These are phyloP conservation scores for Trichonephila clavipes DNA, from an alignment of 1,140 invertebrate genomes.

Conservation along the genomic window DNA sequence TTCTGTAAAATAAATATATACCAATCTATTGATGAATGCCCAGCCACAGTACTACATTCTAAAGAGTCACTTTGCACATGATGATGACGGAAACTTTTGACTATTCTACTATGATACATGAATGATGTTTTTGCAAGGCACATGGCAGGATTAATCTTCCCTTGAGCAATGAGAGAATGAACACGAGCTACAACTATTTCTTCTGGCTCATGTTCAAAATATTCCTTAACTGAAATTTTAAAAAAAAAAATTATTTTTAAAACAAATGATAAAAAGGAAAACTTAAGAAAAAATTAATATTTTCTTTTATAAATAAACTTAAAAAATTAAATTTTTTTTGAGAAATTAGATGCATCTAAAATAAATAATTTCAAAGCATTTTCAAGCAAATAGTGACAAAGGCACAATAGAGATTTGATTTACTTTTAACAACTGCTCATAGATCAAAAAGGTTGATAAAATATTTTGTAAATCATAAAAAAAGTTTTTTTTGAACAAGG, in stretches of 20 bases:
- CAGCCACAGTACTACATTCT: not conserved
- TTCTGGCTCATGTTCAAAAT: conserved; percentile 58
- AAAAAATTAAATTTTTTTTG: too few species aligned
- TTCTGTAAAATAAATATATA: conserved; percentile 13
- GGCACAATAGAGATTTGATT: too few species aligned
- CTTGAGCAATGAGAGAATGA: conserved; percentile 15
- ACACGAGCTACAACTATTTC: conserved; percentile 67
- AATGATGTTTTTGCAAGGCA: conserved; percentile 49
- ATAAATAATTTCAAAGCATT: too few species aligned
- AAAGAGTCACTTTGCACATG: not conserved
- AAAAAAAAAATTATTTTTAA: not conserved
- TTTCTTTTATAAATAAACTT: too few species aligned
- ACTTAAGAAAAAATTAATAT: too few species aligned
- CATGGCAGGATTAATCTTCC: not conserved
- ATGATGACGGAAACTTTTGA: not conserved
- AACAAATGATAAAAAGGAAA: not conserved
- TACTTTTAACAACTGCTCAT: too few species aligned
- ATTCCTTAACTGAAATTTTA: conserved; percentile 44
- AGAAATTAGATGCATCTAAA: too few species aligned
- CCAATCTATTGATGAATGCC: conserved; percentile 63
- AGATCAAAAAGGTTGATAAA: too few species aligned
- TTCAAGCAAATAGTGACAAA: too few species aligned
- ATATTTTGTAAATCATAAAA: too few species aligned
- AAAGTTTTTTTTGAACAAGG: too few species aligned
- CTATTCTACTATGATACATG: conserved; percentile 44